phyloP scores from a whole-genome alignment of 2,888 invertebrate genomes.

The Sipha maydis region DNA sequence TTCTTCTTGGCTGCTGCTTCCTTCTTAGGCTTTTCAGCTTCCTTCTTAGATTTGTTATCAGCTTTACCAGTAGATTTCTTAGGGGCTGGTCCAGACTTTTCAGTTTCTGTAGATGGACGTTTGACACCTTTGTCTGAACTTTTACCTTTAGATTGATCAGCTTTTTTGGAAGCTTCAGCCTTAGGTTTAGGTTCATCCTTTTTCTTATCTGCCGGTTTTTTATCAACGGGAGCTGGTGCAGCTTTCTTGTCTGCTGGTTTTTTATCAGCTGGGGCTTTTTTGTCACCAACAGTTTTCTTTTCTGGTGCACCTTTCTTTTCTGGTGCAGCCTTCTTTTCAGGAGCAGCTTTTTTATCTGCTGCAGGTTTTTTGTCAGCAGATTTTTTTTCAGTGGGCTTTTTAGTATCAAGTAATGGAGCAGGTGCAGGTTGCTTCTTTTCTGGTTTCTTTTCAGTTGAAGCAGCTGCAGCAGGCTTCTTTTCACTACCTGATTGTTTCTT shows the following conservation, averaged over 20 bases:
- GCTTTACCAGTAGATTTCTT: conserved; percentile 67
- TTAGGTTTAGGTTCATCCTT: conserved; percentile 70
- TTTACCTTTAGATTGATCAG: conserved; percentile 65
- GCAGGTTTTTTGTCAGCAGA: conserved; percentile 69
- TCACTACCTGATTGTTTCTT: conserved; percentile 60
- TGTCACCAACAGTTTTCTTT: conserved; percentile 67
- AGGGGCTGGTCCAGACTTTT: conserved; percentile 67
- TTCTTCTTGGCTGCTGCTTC: conserved; percentile 68
- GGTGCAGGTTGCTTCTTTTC: conserved; percentile 64
- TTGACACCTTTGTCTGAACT: conserved; percentile 66
- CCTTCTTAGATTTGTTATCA: conserved; percentile 56
- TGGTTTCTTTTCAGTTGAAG: conserved; percentile 61
- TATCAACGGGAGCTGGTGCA: conserved; percentile 65
- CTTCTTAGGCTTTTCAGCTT: conserved; percentile 66
- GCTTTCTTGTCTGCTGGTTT: conserved; percentile 67
- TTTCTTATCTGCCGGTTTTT: conserved; percentile 69
- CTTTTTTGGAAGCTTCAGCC: conserved; percentile 68
- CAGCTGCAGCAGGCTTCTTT: conserved; percentile 63
- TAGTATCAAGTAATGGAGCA: conserved; percentile 67
- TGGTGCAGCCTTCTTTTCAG: conserved; percentile 29
- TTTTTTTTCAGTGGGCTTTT: conserved; percentile 68
- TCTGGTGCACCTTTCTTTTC: conserved; percentile 69
- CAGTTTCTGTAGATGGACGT: conserved; percentile 67
- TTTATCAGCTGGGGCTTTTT: conserved; percentile 67
- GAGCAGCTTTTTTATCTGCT: conserved; percentile 67